Conservation (phyloP, 37 sponge, comb jelly and placozoan genomes). For the Dysidea cf. avara region DNA sequence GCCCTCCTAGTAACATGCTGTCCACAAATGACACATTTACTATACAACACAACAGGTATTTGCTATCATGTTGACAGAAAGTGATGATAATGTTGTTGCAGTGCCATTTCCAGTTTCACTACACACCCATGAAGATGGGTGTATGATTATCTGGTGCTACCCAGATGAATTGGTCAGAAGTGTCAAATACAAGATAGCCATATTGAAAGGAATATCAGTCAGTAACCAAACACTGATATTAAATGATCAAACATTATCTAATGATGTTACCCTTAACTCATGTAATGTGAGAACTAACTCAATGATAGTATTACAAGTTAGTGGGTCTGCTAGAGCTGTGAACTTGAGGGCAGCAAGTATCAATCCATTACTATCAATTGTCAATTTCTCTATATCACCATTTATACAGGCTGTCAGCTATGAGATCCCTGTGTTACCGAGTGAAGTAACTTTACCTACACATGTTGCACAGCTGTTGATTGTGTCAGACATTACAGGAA, state of each 20-base stretch:
- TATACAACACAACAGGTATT: constrained; percentile 57
- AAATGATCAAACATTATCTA: background rate
- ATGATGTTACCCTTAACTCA: background rate
- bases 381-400: background rate
- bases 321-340: no score
- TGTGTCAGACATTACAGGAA: no score
- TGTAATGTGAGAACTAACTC: no score
- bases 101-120: constrained; percentile 51
- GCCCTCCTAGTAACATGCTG: constrained; percentile 46
- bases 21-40: constrained; percentile 29
- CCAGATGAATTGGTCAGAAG: constrained; percentile 30
- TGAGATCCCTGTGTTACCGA: no score
- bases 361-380: constrained; percentile 42
- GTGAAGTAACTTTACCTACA: no score
- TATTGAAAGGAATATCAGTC: constrained; percentile 32
- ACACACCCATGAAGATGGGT: constrained; percentile 20
- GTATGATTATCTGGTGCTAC: constrained; percentile 22
- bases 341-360: background rate
- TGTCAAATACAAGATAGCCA: constrained; percentile 54
- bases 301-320: no score
- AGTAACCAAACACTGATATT: constrained; percentile 28
- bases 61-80: background rate
- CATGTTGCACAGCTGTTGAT: no score
- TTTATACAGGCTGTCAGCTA: no score
- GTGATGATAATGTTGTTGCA: background rate